Base-by-base conservation (phyloP, 2,113 vertebrate genomes). In the Poeciliopsis occidentalis region DNA sequence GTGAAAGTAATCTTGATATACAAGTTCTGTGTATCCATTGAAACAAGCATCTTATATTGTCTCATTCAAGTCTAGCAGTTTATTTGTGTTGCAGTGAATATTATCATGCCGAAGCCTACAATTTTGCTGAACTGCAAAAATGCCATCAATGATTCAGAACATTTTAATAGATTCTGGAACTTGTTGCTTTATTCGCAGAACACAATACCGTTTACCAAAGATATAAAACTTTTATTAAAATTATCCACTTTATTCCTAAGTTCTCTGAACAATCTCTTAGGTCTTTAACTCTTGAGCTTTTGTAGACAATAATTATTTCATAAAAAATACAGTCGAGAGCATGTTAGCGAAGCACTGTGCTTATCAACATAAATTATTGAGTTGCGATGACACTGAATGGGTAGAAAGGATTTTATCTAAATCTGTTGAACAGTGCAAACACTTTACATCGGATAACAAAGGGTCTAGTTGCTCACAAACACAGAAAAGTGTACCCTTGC, bases 101-200 rank as follows among this genome's bases (percentile, higher is more conserved):
- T 19, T 61, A 19, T 30, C 67, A 7, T n/a, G 37, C 19, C 32
- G 54, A 61, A 11, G 31, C 29, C 30, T 7, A 37, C 39, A 51
- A 61, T 32, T 73, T n/a, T 54, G 24, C 26, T 51, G 47, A 78
- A 47, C 7, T 0, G 12, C 41, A 79, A 30, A 75, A 44, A 31
- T 69, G 27, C 37, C 72, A 65, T 79, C n/a, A 37, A 17, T 51
- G 39, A 78, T 39, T n/a, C 60, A 72, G 13, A 19, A n/a, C 13
- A 47, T 17, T 57, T 22, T 57, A 57, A 11, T 57, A 19, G 22
- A 3, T 24, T 62, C 13, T 37, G 30, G 22, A 24, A 54, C 3
- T 13, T 75, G 0, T 61, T 68, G n/a, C 64, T 68, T 47, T 51
- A 51, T 65, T 63, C 37, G 51, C 11, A 39, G 26, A 60, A 57